Percentiles rank a stretch among this genome's conserved stretches.
phyloP scores from a whole-genome alignment of 2,888 invertebrate genomes.

The Oscheius sp. region DNA sequence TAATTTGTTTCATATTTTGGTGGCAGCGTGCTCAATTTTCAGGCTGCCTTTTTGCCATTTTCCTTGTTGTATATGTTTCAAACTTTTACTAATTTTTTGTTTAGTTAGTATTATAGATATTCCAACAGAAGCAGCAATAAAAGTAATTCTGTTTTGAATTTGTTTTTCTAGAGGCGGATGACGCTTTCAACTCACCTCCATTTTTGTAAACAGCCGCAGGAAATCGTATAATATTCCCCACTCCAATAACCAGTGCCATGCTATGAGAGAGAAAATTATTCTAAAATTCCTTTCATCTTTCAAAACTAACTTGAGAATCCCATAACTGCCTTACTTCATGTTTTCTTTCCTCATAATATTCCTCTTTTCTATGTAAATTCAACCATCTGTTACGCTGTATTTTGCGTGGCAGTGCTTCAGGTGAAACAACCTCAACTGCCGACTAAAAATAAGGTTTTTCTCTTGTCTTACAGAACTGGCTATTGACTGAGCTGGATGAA shows the following conservation, averaged over 20 bases:
- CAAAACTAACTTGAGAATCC: conserved; percentile 57
- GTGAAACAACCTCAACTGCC: background rate
- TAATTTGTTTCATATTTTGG: too few relatives aligned
- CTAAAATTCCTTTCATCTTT: conserved; percentile 31
- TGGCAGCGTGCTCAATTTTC: too few relatives aligned
- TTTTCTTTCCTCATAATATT: conserved; percentile 35
- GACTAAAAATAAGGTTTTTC: conserved; percentile 13
- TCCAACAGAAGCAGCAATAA: too few relatives aligned
- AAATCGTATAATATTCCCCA: conserved; percentile 66
- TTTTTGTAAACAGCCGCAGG: conserved; percentile 66
- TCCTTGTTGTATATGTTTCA: too few relatives aligned
- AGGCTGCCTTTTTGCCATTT: too few relatives aligned
- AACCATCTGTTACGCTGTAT: conserved; percentile 41
- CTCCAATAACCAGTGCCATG: conserved; percentile 68
- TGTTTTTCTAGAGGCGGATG: too few relatives aligned
- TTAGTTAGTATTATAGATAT: too few relatives aligned
- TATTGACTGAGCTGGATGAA: background rate
- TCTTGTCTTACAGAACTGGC: conserved; percentile 6
- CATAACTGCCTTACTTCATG: conserved; percentile 63
- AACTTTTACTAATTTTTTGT: too few relatives aligned
- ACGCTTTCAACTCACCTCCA: conserved; percentile 56
- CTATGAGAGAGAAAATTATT: conserved; percentile 67
- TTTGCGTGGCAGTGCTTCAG: conserved; percentile 10
- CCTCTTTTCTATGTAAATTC: conserved; percentile 40
- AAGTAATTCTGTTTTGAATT: too few relatives aligned